phyloP scores from a whole-genome alignment of 2,797 vertebrate genomes.

The Falco naumanni region DNA sequence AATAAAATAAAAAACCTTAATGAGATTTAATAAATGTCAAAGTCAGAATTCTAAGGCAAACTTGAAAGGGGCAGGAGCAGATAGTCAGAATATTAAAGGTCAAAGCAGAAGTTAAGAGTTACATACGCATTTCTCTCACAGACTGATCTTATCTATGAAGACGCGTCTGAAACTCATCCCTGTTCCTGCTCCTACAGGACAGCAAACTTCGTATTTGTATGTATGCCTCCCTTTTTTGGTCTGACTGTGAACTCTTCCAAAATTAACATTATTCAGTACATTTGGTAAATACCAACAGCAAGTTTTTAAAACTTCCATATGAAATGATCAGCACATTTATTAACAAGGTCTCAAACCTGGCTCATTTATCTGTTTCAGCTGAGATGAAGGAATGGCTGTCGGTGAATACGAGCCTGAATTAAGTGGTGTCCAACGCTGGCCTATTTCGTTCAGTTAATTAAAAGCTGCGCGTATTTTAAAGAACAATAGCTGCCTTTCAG shows the following conservation, averaged over 20 bases:
- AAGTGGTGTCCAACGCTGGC: background rate
- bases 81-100: background rate
- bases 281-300: slow-evolving; percentile 33
- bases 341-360: slow-evolving; percentile 24
- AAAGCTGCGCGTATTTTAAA: slow-evolving; percentile 34
- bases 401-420: background rate
- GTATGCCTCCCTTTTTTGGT: background rate
- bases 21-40: background rate
- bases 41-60: background rate
- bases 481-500: slow-evolving; percentile 64
- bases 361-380: background rate
- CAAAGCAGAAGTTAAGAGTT: background rate
- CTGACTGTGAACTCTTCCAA: slow-evolving; percentile 22
- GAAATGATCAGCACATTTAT: slow-evolving; percentile 47
- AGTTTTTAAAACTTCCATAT: slow-evolving; percentile 27
- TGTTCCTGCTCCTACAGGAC: background rate
- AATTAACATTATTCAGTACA: slow-evolving; percentile 31
- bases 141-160: background rate
- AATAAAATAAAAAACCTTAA: background rate
- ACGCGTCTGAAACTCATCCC: background rate
- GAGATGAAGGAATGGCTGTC: background rate
- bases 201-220: background rate
- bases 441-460: slow-evolving; percentile 48
- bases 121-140: background rate
- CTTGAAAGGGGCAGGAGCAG: background rate